phyloP scores from a whole-genome alignment of 1,140 invertebrate species.

The Bombus affinis region DNA sequence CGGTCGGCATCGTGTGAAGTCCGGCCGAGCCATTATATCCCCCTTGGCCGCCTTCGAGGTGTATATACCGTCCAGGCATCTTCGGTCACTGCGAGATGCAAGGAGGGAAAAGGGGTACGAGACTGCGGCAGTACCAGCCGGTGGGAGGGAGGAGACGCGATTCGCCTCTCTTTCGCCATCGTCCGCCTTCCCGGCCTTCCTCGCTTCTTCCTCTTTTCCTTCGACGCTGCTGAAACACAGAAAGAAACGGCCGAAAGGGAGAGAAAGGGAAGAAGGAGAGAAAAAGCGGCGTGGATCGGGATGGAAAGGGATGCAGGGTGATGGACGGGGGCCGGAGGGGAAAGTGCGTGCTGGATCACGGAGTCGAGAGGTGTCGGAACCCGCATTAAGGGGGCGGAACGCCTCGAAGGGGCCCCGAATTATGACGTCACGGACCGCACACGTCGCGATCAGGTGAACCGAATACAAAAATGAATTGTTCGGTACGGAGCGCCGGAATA shows the following conservation, averaged over 20 bases:
- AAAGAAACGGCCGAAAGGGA: background rate
- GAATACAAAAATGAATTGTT: conserved; percentile 82
- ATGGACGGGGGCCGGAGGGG: conserved; percentile 52
- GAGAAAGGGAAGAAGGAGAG: background rate
- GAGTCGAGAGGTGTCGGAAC: conserved; percentile 79
- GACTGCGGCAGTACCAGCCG: conserved; percentile 14
- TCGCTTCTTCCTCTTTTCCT: conserved; percentile 33
- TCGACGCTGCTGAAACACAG: background rate
- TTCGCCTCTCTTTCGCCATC: conserved; percentile 60
- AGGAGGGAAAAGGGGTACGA: conserved; percentile 31
- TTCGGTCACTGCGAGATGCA: conserved; percentile 61
- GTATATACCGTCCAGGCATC: conserved; percentile 73
- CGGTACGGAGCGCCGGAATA: conserved; percentile 71
- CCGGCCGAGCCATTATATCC: conserved; percentile 80
- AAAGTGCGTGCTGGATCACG: conserved; percentile 78
- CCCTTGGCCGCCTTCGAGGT: conserved; percentile 76
- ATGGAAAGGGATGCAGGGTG: conserved; percentile 17
- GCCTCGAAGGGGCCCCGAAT: conserved; percentile 81
- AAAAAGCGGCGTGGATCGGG: background rate
- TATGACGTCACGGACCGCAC: conserved; percentile 83
- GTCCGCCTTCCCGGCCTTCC: conserved; percentile 40
- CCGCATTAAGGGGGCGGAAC: conserved; percentile 82
- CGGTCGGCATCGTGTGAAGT: conserved; percentile 83
- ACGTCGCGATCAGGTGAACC: conserved; percentile 81
- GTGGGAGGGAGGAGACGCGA: background rate